A percentile compares a stretch with the other conserved stretches of the same genome.
These are phyloP conservation scores for Himantopus leucocephalus DNA, from an alignment of 2,113 vertebrate species.

Conservation along the genomic window DNA sequence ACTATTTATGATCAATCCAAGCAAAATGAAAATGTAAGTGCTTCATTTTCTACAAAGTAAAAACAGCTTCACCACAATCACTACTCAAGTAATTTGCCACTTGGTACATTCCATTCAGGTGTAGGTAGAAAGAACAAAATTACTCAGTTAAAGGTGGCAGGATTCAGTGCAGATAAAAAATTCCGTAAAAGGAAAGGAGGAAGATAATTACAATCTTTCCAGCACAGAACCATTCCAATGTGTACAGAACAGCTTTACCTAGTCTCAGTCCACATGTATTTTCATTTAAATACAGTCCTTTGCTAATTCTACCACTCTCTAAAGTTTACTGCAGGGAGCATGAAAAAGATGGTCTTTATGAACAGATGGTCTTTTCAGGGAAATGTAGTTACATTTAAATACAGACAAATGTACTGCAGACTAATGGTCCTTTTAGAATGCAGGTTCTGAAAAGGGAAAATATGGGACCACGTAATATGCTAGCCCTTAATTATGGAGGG, in stretches of 20 bases:
- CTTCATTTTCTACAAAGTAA: slow-evolving; percentile 51
- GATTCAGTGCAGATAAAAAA: slow-evolving; percentile 34
- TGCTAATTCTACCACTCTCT: slow-evolving; percentile 17
- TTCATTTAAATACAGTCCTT: slow-evolving; percentile 53
- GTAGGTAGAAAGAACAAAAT: slow-evolving; percentile 39
- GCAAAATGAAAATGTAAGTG: slow-evolving; percentile 40
- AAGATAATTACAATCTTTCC: slow-evolving; percentile 27
- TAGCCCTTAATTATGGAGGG: slow-evolving; percentile 66
- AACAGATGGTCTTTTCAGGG: slow-evolving; percentile 80
- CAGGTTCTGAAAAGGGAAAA: slow-evolving; percentile 64
- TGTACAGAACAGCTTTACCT: slow-evolving; percentile 11
- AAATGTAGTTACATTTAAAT: slow-evolving; percentile 74
- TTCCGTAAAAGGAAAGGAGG: slow-evolving; percentile 16
- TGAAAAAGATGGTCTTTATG: slow-evolving; percentile 63
- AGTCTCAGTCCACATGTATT: slow-evolving; percentile 26
- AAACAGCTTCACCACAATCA: slow-evolving; percentile 15
- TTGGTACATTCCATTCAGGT: slow-evolving; percentile 37
- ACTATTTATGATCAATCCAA: slow-evolving; percentile 23
- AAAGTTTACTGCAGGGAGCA: slow-evolving; percentile 64
- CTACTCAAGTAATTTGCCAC: neutral
- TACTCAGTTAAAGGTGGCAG: slow-evolving; percentile 39
- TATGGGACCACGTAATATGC: slow-evolving; percentile 40
- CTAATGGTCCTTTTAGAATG: slow-evolving; percentile 70
- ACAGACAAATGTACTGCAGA: slow-evolving; percentile 75
- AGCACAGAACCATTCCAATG: neutral